Percentiles rank a stretch among this genome's conserved stretches.
phyloP scores from a whole-genome alignment of 2,888 invertebrate species.

The Watsonalla cultraria region DNA sequence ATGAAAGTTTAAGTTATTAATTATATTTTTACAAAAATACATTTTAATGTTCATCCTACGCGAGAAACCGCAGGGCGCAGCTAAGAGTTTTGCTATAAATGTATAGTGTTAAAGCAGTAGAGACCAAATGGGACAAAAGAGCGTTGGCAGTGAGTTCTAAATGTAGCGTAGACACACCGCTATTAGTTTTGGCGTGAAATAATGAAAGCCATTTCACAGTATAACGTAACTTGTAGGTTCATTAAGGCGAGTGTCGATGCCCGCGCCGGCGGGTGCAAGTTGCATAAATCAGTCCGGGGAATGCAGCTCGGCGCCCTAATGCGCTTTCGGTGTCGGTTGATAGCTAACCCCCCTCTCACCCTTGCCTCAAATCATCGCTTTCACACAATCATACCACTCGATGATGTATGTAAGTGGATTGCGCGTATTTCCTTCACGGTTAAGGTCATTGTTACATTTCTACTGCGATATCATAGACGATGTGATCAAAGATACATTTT shows the following conservation, averaged over 20 bases:
- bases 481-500: too few species aligned
- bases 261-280: constrained; percentile 58
- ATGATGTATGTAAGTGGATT: constrained; percentile 14
- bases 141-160: constrained; percentile 27
- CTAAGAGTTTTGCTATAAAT: too few species aligned
- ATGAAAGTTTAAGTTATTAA: too few species aligned
- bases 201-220: constrained; percentile 66
- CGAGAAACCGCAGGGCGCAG: too few species aligned
- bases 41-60: not conserved
- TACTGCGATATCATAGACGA: too few species aligned
- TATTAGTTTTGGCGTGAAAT: constrained; percentile 68
- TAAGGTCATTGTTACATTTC: constrained; percentile 3
- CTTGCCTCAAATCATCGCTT: constrained; percentile 31
- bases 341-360: constrained; percentile 48
- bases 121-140: constrained; percentile 14
- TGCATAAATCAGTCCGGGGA: constrained; percentile 73
- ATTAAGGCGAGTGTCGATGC: constrained; percentile 68
- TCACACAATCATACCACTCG: constrained; percentile 14
- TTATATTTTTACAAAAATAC: too few species aligned
- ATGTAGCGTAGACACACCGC: constrained; percentile 40
- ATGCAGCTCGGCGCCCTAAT: constrained; percentile 70
- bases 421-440: constrained; percentile 11
- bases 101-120: too few species aligned
- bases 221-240: constrained; percentile 70
- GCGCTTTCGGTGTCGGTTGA: constrained; percentile 74